phyloP scores from a whole-genome alignment of 2,888 invertebrate genomes.

The Fragum fragum region DNA sequence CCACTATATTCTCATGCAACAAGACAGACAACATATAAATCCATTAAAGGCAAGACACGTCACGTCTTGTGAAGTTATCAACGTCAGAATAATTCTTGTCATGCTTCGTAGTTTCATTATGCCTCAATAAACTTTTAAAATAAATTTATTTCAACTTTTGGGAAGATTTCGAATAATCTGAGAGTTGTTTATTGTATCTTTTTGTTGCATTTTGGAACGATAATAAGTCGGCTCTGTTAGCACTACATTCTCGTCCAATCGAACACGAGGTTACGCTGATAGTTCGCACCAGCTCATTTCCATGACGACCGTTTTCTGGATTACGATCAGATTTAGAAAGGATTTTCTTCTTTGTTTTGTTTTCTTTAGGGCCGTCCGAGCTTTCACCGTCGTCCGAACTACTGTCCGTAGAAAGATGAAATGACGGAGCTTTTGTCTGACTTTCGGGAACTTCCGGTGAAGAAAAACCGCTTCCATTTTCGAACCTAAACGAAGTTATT shows the following conservation, averaged over 20 bases:
- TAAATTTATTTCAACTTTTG: too few species aligned
- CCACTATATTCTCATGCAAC: too few species aligned
- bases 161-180: neutral
- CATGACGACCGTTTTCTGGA: neutral
- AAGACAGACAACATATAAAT: too few species aligned
- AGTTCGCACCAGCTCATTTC: neutral
- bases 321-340: neutral
- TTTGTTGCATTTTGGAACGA: slow-evolving; percentile 50
- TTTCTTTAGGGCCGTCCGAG: neutral
- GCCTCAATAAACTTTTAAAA: too few species aligned
- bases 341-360: neutral
- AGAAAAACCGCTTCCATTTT: neutral
- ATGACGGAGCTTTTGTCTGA: neutral
- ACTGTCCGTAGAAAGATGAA: slow-evolving; percentile 24
- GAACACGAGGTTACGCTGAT: slow-evolving; percentile 43
- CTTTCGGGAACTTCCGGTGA: neutral
- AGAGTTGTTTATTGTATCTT: slow-evolving; percentile 41
- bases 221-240: slow-evolving; percentile 34
- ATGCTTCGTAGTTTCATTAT: too few species aligned
- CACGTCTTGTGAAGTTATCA: too few species aligned
- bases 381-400: slow-evolving; percentile 40
- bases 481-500: neutral
- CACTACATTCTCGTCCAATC: slow-evolving; percentile 38
- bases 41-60: too few species aligned
- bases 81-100: too few species aligned